A percentile compares a stretch with the other conserved stretches of the same genome.
Conservation (phyloP, 1,140 invertebrate genomes). For the Pseudachorutes palmiensis region DNA sequence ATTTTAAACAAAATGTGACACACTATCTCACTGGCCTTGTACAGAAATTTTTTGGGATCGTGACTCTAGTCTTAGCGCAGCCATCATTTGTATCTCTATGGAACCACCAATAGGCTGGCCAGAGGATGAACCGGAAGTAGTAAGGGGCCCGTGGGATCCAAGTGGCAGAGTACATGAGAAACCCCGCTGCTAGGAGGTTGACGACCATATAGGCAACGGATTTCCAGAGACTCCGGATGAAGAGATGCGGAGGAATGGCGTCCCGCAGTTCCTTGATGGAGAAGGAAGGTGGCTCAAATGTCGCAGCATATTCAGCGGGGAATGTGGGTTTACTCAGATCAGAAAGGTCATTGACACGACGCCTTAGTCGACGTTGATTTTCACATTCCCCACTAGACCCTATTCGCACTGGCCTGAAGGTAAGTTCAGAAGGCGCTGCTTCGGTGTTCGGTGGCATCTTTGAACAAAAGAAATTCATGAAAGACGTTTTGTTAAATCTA, state of each 20-base stretch:
- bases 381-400: background rate
- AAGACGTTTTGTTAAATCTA: too few relatives aligned
- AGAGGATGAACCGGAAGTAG: background rate
- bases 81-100: background rate
- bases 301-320: background rate
- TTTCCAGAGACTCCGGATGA: background rate
- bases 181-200: background rate
- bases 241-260: conserved; percentile 8
- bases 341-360: background rate
- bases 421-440: background rate
- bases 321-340: background rate
- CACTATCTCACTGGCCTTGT: too few relatives aligned
- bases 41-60: too few relatives aligned
- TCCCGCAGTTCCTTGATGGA: conserved; percentile 16
- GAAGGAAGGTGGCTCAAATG: conserved; percentile 11
- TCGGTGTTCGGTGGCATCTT: background rate
- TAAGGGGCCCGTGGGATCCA: background rate
- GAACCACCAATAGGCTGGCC: conserved; percentile 14
- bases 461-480: too few relatives aligned
- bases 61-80: too few relatives aligned
- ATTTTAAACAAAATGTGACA: too few relatives aligned
- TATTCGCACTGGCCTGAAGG: background rate
- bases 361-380: background rate
- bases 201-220: background rate
- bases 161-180: background rate